Percentiles rank a stretch among this genome's conserved stretches.
Evolutionary conservation across 2,797 vertebrate genomes (phyloP).

Genomic region (Ceryle rudis): DNA sequence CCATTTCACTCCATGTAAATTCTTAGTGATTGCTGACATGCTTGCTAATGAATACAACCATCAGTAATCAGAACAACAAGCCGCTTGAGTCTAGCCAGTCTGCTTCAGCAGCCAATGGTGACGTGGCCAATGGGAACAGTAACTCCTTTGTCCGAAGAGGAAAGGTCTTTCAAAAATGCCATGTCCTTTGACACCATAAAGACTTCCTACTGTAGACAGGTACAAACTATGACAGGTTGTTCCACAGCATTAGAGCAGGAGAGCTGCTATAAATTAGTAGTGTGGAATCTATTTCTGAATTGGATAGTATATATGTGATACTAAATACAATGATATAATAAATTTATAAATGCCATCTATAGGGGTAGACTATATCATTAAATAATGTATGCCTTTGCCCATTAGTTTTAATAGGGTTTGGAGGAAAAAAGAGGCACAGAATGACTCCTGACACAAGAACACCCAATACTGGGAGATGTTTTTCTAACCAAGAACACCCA

Average conservation of each 20-base stretch:
- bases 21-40: constrained; percentile 33
- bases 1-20: constrained; percentile 31
- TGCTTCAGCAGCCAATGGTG: background rate
- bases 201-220: background rate
- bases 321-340: background rate
- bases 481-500: background rate
- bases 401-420: background rate
- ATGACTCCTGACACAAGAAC: background rate
- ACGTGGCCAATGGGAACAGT: background rate
- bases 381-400: background rate
- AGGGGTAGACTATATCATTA: background rate
- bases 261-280: background rate
- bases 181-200: background rate
- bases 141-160: background rate
- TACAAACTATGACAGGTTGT: background rate
- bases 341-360: background rate
- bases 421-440: background rate
- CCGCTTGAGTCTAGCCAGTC: constrained; percentile 4
- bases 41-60: constrained; percentile 21
- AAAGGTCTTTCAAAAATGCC: background rate
- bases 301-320: background rate
- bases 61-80: constrained; percentile 16
- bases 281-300: background rate
- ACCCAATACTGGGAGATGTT: background rate
- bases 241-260: background rate